Conservation (phyloP, 2,888 invertebrate genomes). For the Cosmia pyralina region DNA sequence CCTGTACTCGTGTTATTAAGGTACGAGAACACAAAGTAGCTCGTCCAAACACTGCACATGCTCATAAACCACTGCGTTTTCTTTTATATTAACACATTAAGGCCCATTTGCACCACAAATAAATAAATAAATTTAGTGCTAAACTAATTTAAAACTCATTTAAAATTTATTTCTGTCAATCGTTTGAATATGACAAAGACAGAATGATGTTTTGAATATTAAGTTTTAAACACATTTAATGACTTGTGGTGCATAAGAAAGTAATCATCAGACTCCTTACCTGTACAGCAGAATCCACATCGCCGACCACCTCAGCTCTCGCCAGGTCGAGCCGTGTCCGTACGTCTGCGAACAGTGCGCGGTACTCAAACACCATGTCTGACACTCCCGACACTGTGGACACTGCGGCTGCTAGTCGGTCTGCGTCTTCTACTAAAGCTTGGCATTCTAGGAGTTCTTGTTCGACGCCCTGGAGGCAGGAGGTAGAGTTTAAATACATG, state of each 20-base stretch:
- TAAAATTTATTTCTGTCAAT: no score
- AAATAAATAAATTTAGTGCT: background rate
- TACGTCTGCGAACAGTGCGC: conserved; percentile 82
- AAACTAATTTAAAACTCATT: background rate
- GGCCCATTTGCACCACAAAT: background rate
- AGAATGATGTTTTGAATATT: background rate
- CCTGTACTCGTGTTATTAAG: no score
- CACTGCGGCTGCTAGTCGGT: conserved; percentile 77
- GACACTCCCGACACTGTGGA: conserved; percentile 73
- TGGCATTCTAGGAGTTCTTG: conserved; percentile 81
- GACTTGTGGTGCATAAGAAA: background rate
- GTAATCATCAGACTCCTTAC: conserved; percentile 63
- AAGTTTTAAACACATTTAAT: background rate
- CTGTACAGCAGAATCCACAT: conserved; percentile 85
- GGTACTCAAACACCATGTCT: conserved; percentile 84
- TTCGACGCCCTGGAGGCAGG: conserved; percentile 77
- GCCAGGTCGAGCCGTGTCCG: conserved; percentile 79
- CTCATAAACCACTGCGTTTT: background rate
- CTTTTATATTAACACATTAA: background rate
- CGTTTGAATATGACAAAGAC: background rate
- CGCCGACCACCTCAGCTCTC: conserved; percentile 79
- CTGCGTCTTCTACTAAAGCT: conserved; percentile 80
- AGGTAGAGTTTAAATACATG: background rate
- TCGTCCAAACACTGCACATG: background rate
- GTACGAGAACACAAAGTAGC: no score